Conservation (phyloP, 2,113 vertebrate species). For the Mastomys coucha region DNA sequence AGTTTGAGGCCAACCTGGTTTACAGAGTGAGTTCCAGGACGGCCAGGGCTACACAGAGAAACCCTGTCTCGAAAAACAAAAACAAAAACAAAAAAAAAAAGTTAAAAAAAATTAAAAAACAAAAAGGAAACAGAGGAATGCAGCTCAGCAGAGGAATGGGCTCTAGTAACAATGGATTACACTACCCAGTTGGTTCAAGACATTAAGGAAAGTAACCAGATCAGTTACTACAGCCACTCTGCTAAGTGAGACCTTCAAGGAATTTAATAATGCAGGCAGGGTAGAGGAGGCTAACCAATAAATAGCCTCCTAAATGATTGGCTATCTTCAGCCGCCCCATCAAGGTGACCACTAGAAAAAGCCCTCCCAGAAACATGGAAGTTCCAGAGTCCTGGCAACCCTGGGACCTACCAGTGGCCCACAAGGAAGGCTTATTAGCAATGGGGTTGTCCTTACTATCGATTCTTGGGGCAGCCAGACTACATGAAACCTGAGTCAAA, state of each 20-base stretch:
- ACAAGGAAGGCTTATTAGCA: background rate
- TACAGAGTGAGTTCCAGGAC: too few relatives aligned
- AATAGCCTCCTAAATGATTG: background rate
- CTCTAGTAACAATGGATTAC: background rate
- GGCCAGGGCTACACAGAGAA: too few relatives aligned
- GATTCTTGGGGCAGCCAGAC: background rate
- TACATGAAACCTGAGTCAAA: background rate
- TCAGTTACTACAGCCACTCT: background rate
- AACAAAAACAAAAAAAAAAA: too few relatives aligned
- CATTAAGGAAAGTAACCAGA: background rate
- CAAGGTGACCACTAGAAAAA: background rate
- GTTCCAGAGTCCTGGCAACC: background rate
- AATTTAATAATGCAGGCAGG: background rate
- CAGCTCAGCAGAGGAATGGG: background rate
- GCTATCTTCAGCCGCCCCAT: background rate
- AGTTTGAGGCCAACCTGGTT: too few relatives aligned
- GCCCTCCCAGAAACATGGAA: background rate
- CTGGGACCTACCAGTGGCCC: background rate
- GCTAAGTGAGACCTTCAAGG: background rate
- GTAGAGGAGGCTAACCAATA: background rate
- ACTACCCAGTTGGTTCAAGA: background rate
- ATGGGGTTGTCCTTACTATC: background rate
- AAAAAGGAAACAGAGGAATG: background rate
- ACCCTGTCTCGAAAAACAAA: too few relatives aligned
- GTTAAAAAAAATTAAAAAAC: too few relatives aligned